Evolutionary conservation across 2,888 invertebrate genomes (phyloP).

Genomic region (Schizaphis graminum): DNA sequence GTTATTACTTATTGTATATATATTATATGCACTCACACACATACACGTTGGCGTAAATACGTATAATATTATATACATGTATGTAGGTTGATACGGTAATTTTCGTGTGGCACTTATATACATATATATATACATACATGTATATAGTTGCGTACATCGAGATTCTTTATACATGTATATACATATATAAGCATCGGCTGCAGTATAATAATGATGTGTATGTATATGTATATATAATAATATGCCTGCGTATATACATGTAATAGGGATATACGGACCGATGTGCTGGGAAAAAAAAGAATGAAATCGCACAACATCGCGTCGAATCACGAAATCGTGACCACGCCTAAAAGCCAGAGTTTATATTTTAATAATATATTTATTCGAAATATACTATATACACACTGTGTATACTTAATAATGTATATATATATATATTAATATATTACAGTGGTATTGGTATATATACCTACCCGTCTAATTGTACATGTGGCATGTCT

Average conservation of each 20-base stretch:
- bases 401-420: not conserved
- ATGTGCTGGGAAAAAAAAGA: slow-evolving; percentile 10
- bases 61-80: not conserved
- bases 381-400: not conserved
- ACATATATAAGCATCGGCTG: not conserved
- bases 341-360: slow-evolving; percentile 46
- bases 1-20: slow-evolving; percentile 2
- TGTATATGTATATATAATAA: not conserved
- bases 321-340: slow-evolving; percentile 22
- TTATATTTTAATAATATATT: slow-evolving; percentile 35
- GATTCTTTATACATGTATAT: not conserved
- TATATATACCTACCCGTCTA: not conserved
- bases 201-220: not conserved
- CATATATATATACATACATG: not conserved
- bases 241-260: not conserved
- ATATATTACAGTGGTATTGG: not conserved
- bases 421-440: not conserved
- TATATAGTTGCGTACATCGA: not conserved
- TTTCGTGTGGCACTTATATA: not conserved
- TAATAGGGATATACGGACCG: not conserved
- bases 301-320: slow-evolving; percentile 30
- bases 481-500: not conserved
- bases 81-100: not conserved
- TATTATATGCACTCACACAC: not conserved
- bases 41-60: not conserved